These are phyloP conservation scores for Lichenostomus cassidix DNA, from an alignment of 2,113 vertebrate species.

Conservation along the genomic window DNA sequence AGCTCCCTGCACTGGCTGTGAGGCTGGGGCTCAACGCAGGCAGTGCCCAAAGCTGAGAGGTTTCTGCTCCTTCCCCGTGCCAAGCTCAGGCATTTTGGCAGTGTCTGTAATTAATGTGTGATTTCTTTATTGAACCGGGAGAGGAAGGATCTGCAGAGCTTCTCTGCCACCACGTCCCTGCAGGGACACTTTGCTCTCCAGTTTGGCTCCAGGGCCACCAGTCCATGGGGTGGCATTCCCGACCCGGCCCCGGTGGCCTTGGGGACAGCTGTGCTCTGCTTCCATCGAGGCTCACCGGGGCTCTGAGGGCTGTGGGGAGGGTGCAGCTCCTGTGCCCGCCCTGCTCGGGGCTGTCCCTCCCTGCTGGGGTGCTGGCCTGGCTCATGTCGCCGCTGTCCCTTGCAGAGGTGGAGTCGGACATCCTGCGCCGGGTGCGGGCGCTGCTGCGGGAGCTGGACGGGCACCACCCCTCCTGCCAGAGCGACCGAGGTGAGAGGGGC, in stretches of 20 bases:
- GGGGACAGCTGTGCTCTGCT: background rate
- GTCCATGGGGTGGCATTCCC: background rate
- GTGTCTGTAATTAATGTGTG: background rate
- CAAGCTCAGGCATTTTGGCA: background rate
- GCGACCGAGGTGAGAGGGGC: slow-evolving; percentile 67
- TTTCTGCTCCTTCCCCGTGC: background rate
- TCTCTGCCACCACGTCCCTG: background rate
- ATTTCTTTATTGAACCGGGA: background rate
- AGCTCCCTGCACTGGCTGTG: background rate
- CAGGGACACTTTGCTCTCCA: background rate
- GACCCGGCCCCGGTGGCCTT: background rate
- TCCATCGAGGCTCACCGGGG: rapidly evolving
- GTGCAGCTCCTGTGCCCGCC: background rate
- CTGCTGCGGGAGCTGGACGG: slow-evolving; percentile 82
- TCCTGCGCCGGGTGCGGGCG: slow-evolving; percentile 85
- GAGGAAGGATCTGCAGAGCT: background rate
- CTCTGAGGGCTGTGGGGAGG: background rate
- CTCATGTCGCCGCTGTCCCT: background rate
- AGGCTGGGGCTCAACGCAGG: background rate
- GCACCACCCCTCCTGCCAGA: slow-evolving; percentile 63
- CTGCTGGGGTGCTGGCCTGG: no score
- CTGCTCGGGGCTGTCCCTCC: no score
- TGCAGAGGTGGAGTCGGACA: slow-evolving; percentile 80
- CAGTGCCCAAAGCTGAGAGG: background rate
- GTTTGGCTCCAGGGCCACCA: background rate